phyloP scores from a whole-genome alignment of 2,113 vertebrate species.

The Microtus pennsylvanicus region DNA sequence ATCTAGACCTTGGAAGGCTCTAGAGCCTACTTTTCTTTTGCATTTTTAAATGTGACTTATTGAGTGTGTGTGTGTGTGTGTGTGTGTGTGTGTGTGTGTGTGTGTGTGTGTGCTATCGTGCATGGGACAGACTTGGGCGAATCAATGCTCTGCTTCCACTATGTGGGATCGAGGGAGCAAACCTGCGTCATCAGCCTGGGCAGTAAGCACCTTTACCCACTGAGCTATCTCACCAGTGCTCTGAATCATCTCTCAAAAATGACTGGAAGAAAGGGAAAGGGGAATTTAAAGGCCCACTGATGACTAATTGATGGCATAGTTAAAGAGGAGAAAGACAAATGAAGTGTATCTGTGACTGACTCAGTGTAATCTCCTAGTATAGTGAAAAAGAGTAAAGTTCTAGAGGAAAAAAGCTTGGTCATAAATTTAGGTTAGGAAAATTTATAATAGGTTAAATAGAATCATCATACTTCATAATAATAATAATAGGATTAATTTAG shows the following conservation, averaged over 20 bases:
- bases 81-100: neutral
- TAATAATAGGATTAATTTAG: neutral
- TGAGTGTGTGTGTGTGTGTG: neutral
- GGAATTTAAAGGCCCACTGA: neutral
- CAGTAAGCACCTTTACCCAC: neutral
- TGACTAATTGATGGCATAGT: neutral
- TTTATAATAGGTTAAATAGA: neutral
- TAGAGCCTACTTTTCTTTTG: neutral
- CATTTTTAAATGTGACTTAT: neutral
- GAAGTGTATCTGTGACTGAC: neutral
- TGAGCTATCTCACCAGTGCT: neutral
- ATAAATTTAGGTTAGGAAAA: neutral
- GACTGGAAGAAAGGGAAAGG: neutral
- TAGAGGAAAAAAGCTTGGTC: neutral
- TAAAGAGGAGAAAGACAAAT: conserved; percentile 15
- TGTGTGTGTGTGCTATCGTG: neutral
- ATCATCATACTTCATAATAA: conserved; percentile 2
- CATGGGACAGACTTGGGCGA: neutral
- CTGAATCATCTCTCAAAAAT: neutral
- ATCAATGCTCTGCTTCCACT: neutral
- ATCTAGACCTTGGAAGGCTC: neutral
- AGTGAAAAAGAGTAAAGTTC: neutral
- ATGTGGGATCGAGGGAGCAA: neutral
- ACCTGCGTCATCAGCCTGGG: neutral
- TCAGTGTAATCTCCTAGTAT: neutral